Evolutionary conservation across 2,888 invertebrate species (phyloP).

Genomic region (Tachina grossa): DNA sequence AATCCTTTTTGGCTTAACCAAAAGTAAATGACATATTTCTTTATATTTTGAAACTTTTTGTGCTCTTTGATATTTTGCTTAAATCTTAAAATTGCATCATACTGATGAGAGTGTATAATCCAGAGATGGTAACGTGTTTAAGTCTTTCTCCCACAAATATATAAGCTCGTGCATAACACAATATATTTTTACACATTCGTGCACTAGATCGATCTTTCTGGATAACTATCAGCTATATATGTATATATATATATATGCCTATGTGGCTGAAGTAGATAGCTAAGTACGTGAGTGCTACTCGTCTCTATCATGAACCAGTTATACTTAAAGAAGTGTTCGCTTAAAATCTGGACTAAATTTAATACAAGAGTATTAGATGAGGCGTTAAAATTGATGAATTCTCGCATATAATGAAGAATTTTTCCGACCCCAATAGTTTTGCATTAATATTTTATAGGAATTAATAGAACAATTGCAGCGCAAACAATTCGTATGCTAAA

Average conservation of each 20-base stretch:
- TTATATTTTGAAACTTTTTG: neutral
- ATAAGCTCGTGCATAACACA: neutral
- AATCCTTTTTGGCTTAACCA: slow-evolving; percentile 7
- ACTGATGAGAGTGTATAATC: neutral
- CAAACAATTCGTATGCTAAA: too few species aligned
- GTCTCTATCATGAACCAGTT: neutral
- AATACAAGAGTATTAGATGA: too few species aligned
- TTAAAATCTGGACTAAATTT: neutral
- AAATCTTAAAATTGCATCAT: slow-evolving; percentile 37
- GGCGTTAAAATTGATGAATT: too few species aligned
- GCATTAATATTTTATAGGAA: too few species aligned
- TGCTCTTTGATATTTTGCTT: neutral
- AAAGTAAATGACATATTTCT: slow-evolving; percentile 13
- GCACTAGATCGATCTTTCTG: too few species aligned
- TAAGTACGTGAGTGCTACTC: too few species aligned
- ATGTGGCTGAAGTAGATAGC: neutral
- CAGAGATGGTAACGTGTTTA: neutral
- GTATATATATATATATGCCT: neutral
- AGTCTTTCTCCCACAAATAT: neutral
- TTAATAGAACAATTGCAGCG: too few species aligned
- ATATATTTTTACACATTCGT: neutral
- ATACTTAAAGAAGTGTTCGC: neutral
- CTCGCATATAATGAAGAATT: too few species aligned
- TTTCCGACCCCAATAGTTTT: too few species aligned
- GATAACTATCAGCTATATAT: too few species aligned